Evolutionary conservation across 37 sponge, comb jelly and placozoan species (phyloP).

Genomic region (Spongia lamella): DNA sequence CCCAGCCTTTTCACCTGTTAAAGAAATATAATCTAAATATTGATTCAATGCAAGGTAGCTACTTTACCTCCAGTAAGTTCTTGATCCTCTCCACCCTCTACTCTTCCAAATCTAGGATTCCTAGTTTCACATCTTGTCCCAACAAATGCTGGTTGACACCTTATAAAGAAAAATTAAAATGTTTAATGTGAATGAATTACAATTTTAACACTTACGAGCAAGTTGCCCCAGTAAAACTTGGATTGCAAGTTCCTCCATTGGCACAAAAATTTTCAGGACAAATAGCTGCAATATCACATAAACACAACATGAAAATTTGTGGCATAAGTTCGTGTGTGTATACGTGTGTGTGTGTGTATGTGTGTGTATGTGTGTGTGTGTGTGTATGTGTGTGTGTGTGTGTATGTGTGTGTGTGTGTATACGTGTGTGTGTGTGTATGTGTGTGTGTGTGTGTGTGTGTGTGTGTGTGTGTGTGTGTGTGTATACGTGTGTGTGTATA

Average conservation of each 20-base stretch:
- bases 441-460: conserved; percentile 44
- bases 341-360: conserved; percentile 35
- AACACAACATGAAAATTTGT: not conserved
- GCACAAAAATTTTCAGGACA: not conserved
- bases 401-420: conserved; percentile 18
- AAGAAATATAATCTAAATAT: not conserved
- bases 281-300: not conserved
- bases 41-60: not conserved
- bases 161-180: not conserved
- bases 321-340: not conserved
- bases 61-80: not conserved
- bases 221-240: not conserved
- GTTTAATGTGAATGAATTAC: not conserved
- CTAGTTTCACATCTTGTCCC: not conserved
- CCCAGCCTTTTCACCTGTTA: not conserved
- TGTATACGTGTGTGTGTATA: conserved; percentile 20
- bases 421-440: conserved; percentile 9
- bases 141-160: not conserved
- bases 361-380: conserved; percentile 52
- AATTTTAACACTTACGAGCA: not conserved
- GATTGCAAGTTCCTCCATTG: not conserved
- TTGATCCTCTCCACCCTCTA: not conserved
- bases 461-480: conserved; percentile 39
- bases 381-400: conserved; percentile 42
- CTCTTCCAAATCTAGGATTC: not conserved